Evolutionary conservation across 2,797 vertebrate genomes (phyloP).

Genomic region (Pampus argenteus): DNA sequence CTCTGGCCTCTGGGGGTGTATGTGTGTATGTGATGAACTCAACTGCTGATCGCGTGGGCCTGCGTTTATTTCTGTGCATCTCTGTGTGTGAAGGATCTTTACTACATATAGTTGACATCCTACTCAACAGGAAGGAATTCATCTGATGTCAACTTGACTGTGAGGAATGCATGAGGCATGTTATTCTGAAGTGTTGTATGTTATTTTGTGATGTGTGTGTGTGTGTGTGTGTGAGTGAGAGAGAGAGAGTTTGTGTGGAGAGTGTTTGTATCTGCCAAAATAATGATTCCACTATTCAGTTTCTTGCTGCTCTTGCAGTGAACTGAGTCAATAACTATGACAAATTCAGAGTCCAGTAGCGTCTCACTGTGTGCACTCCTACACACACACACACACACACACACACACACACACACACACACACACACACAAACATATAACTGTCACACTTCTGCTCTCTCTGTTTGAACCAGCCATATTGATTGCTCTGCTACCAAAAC

Average conservation of each 20-base stretch:
- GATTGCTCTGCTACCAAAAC: conserved; percentile 66
- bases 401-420: no score
- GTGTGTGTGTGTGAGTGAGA: conserved; percentile 1
- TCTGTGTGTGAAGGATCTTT: conserved; percentile 14
- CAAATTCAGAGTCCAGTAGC: conserved; percentile 58
- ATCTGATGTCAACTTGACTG: conserved; percentile 40
- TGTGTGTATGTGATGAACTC: conserved; percentile 51
- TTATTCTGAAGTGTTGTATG: conserved; percentile 35
- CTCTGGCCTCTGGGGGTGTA: conserved; percentile 57
- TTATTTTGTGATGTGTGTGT: conserved; percentile 16
- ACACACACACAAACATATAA: conserved; percentile 42
- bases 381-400: conserved; percentile 25
- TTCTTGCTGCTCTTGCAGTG: conserved; percentile 62
- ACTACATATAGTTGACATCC: not conserved
- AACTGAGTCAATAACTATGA: conserved; percentile 71
- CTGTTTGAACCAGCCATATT: conserved; percentile 63
- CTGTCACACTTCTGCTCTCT: conserved; percentile 47
- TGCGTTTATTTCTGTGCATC: conserved; percentile 22
- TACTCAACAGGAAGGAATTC: conserved; percentile 29
- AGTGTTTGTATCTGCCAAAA: conserved; percentile 73
- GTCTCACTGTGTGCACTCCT: conserved; percentile 24
- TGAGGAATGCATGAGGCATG: conserved; percentile 28
- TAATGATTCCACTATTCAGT: conserved; percentile 68
- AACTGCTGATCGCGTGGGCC: conserved; percentile 41
- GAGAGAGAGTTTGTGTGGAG: not conserved